These are phyloP conservation scores for Apteryx mantelli DNA, from an alignment of 2,113 vertebrate species.

Conservation along the genomic window DNA sequence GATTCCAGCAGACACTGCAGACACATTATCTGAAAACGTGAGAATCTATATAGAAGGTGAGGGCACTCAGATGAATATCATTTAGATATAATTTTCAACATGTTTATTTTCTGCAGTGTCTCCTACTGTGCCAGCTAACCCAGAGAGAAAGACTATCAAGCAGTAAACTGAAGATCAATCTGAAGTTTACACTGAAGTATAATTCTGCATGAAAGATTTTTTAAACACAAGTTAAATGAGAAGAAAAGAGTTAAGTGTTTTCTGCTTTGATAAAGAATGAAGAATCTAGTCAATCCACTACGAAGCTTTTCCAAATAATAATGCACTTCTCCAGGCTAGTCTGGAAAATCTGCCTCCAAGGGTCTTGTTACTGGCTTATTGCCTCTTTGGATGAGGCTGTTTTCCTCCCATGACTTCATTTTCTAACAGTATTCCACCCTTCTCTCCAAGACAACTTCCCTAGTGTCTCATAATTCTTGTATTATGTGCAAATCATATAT, in stretches of 20 bases:
- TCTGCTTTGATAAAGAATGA: not conserved
- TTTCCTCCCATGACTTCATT: not conserved
- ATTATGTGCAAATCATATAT: not conserved
- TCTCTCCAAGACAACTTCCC: not conserved
- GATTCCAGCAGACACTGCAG: not conserved
- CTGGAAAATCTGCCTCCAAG: not conserved
- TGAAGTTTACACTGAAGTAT: not conserved
- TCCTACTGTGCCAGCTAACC: not conserved
- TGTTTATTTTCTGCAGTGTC: not conserved
- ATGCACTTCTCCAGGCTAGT: not conserved
- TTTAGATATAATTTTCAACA: not conserved
- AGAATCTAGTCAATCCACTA: not conserved
- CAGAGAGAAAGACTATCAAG: not conserved
- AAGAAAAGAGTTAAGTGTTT: not conserved
- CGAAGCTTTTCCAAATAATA: not conserved
- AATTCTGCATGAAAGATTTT: not conserved
- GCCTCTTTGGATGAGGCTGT: not conserved
- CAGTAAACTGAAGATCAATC: not conserved
- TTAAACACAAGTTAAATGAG: not conserved
- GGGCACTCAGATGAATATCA: not conserved
- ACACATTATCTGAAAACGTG: not conserved
- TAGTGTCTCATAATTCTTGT: not conserved
- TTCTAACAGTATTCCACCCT: not conserved
- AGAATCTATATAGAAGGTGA: not conserved
- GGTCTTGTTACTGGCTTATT: not conserved